phyloP scores from a whole-genome alignment of 2,888 invertebrate species.

The Tridacna crocea region DNA sequence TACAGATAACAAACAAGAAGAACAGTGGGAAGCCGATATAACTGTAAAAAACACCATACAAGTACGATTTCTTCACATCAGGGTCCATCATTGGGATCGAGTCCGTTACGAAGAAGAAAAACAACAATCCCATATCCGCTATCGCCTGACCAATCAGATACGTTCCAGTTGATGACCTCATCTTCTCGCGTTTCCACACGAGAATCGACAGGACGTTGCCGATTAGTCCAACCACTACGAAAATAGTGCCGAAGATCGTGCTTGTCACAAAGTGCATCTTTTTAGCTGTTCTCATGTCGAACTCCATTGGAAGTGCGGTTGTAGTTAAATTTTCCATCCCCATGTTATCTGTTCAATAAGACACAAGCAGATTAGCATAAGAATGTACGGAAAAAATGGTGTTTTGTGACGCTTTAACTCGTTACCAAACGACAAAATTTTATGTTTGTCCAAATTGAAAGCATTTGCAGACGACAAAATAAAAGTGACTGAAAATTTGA shows the following conservation, averaged over 20 bases:
- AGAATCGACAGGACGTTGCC: constrained; percentile 55
- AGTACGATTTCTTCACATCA: constrained; percentile 42
- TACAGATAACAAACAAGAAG: constrained; percentile 71
- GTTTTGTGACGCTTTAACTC: too few species aligned
- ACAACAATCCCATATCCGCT: constrained; percentile 68
- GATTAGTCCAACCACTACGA: constrained; percentile 49
- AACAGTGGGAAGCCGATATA: constrained; percentile 75
- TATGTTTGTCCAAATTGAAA: too few species aligned
- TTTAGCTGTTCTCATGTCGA: constrained; percentile 44
- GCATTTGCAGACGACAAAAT: too few species aligned
- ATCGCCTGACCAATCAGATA: constrained; percentile 72
- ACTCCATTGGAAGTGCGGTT: not conserved
- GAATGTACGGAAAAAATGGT: too few species aligned
- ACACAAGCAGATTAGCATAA: not conserved
- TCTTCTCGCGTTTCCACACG: constrained; percentile 51
- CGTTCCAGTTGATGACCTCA: constrained; percentile 61
- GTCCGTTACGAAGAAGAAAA: constrained; percentile 71
- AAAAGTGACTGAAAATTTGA: too few species aligned
- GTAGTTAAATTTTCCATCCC: not conserved
- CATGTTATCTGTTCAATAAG: not conserved
- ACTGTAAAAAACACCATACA: constrained; percentile 69
- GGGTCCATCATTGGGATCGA: constrained; percentile 63
- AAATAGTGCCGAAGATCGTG: constrained; percentile 45
- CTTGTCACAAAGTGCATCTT: constrained; percentile 55
- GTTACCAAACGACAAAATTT: too few species aligned